phyloP scores from a whole-genome alignment of 2,797 vertebrate species.

The Labeo calbasu region DNA sequence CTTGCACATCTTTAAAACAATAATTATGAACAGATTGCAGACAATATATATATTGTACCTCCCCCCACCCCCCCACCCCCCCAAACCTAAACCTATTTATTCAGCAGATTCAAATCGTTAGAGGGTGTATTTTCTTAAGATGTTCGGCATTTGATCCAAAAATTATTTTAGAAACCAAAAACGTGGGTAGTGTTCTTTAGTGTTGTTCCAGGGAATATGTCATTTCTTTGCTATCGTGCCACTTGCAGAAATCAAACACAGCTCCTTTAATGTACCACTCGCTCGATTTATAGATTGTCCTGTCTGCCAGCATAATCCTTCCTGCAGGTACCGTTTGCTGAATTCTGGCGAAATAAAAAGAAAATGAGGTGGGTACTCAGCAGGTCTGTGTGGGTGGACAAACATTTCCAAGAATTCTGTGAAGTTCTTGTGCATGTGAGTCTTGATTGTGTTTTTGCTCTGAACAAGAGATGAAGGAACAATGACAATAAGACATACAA shows the following conservation, averaged over 20 bases:
- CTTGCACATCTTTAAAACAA: not conserved
- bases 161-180: not conserved
- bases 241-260: not conserved
- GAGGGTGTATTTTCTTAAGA: not conserved
- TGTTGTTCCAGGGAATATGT: not conserved
- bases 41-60: not conserved
- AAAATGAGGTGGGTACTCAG: not conserved
- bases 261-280: not conserved
- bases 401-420: slow-evolving; percentile 10
- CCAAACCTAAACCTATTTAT: not conserved
- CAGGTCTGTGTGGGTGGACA: not conserved
- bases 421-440: not conserved
- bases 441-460: not conserved
- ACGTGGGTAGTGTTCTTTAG: not conserved
- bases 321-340: not conserved
- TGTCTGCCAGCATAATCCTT: not conserved
- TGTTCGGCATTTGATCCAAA: not conserved
- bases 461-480: not conserved
- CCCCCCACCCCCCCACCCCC: no score
- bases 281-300: slow-evolving; percentile 15
- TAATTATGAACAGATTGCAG: not conserved
- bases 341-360: not conserved
- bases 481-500: not conserved
- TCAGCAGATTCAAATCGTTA: not conserved
- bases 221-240: not conserved